These are phyloP conservation scores for Sesamia inferens DNA, from an alignment of 2,888 invertebrate species.

Conservation along the genomic window DNA sequence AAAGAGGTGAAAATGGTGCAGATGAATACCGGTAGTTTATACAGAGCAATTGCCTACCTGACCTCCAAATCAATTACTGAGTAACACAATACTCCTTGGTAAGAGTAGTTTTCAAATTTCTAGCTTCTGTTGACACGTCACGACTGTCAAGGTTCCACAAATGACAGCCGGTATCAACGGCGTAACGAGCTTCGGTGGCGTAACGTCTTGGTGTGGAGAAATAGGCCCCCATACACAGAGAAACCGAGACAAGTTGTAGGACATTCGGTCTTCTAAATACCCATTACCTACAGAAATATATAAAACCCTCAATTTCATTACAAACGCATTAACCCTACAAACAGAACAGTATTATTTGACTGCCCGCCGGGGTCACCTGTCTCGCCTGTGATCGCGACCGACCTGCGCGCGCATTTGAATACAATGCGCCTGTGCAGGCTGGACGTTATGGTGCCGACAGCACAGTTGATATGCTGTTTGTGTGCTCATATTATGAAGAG, in stretches of 20 bases:
- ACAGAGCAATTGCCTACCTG: not conserved
- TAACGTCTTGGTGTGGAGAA: too few species aligned
- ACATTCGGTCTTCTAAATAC: not conserved
- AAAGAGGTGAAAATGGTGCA: too few species aligned
- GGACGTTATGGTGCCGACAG: conserved; percentile 45
- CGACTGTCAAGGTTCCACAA: too few species aligned
- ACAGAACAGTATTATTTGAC: conserved; percentile 52
- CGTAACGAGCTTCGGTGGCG: too few species aligned
- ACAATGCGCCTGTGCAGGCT: conserved; percentile 70
- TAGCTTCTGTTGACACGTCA: too few species aligned
- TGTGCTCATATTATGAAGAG: conserved; percentile 21
- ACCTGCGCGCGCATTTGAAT: conserved; percentile 72
- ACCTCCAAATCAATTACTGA: not conserved
- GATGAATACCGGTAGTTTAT: too few species aligned
- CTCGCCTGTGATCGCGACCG: conserved; percentile 54
- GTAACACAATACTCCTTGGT: not conserved
- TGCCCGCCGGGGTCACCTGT: conserved; percentile 69
- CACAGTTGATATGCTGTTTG: conserved; percentile 32
- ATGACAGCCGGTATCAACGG: too few species aligned
- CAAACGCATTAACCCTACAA: conserved; percentile 1
- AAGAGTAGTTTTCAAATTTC: not conserved
- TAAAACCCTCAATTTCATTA: conserved; percentile 20
- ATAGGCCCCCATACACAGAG: too few species aligned
- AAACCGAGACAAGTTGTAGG: too few species aligned
- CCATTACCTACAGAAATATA: not conserved